A percentile compares a stretch with the other conserved stretches of the same genome.
phyloP scores from a whole-genome alignment of 2,797 vertebrate species.

The Carapus acus region DNA sequence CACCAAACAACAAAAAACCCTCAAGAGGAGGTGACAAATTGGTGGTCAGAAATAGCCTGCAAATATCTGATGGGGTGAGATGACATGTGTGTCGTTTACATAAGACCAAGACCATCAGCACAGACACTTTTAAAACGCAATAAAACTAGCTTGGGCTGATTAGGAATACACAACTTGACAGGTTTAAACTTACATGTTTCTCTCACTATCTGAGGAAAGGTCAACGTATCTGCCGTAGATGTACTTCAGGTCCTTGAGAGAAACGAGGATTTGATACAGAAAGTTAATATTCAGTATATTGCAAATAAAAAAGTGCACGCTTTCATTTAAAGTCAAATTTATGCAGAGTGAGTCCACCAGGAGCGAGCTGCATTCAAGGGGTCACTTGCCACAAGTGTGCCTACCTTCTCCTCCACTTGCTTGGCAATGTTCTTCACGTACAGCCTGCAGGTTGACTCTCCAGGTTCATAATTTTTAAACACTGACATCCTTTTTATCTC shows the following conservation, averaged over 20 bases:
- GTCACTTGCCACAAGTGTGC: slow-evolving; percentile 37
- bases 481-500: slow-evolving; percentile 93
- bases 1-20: slow-evolving; percentile 56
- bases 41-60: slow-evolving; percentile 42
- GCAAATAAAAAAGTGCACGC: not conserved
- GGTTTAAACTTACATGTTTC: slow-evolving; percentile 86
- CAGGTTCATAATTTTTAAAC: slow-evolving; percentile 92
- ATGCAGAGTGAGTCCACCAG: too few relatives aligned
- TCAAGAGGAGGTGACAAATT: slow-evolving; percentile 55
- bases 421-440: slow-evolving; percentile 98
- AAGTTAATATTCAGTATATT: not conserved
- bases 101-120: not conserved
- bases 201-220: slow-evolving; percentile 82
- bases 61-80: slow-evolving; percentile 3
- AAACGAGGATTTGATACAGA: slow-evolving; percentile 23
- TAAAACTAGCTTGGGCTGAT: too few relatives aligned
- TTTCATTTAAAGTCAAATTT: too few relatives aligned
- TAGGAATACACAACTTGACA: too few relatives aligned
- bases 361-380: too few relatives aligned
- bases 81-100: not conserved
- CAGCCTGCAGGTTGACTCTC: slow-evolving; percentile 96
- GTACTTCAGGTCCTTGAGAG: slow-evolving; percentile 91
- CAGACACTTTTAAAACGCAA: too few relatives aligned
- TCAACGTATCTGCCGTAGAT: slow-evolving; percentile 93
- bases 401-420: slow-evolving; percentile 93